Percentiles rank a stretch among this genome's conserved stretches.
These are phyloP conservation scores for Oenanthe melanoleuca DNA, from an alignment of 2,113 vertebrate genomes.

Conservation along the genomic window DNA sequence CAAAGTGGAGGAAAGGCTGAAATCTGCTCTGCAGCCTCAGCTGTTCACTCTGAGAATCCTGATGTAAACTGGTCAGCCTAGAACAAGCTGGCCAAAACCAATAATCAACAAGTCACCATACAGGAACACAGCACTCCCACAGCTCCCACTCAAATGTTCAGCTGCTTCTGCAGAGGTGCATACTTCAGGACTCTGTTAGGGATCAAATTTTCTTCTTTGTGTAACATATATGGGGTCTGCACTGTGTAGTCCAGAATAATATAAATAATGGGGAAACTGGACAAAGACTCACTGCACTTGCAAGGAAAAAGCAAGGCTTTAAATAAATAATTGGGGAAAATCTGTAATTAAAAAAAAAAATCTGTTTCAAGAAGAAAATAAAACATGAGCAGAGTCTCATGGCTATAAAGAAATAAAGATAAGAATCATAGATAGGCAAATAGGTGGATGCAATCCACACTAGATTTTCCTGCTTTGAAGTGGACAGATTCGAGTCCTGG, in stretches of 20 bases:
- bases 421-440: background rate
- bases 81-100: background rate
- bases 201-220: background rate
- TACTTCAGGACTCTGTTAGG: background rate
- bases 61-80: background rate
- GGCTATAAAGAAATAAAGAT: background rate
- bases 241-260: background rate
- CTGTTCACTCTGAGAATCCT: background rate
- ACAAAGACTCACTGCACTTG: background rate
- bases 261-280: background rate
- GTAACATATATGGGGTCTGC: background rate
- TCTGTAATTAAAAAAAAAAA: too few relatives aligned
- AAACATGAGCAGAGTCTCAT: background rate
- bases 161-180: background rate
- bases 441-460: background rate
- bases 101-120: fast-evolving
- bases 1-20: background rate
- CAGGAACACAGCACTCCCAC: background rate
- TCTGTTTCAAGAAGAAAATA: background rate
- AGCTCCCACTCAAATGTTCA: background rate
- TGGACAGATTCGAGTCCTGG: background rate
- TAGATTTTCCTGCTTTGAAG: background rate
- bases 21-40: background rate
- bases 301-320: background rate
- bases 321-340: background rate